These are phyloP conservation scores for Pseudochromis fuscus DNA, from an alignment of 2,797 vertebrate genomes.

Conservation along the genomic window DNA sequence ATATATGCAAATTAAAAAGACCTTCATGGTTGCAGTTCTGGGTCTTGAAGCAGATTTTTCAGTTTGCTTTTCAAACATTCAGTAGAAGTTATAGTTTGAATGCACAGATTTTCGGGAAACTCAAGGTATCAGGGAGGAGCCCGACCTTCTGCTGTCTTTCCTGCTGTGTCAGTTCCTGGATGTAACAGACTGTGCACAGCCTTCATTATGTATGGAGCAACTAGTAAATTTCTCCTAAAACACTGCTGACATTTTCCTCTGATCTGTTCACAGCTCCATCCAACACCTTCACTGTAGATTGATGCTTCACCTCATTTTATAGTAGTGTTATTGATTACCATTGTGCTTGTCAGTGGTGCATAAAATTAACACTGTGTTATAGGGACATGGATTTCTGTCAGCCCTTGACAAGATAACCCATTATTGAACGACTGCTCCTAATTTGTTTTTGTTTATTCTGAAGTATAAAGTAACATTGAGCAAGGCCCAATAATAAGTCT, in stretches of 20 bases:
- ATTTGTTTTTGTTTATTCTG: conserved; percentile 91
- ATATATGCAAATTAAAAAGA: no score
- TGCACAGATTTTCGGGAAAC: no score
- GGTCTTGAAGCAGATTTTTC: no score
- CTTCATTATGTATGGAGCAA: conserved; percentile 38
- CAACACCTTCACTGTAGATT: conserved; percentile 76
- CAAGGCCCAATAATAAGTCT: conserved; percentile 85
- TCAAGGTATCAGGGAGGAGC: no score
- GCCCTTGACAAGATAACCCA: conserved; percentile 84
- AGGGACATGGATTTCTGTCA: conserved; percentile 86
- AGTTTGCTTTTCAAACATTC: no score
- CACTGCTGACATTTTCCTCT: conserved; percentile 50
- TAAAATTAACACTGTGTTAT: conserved; percentile 90
- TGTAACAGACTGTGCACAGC: conserved; percentile 4
- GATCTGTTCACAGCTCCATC: conserved; percentile 53
- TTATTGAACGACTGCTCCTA: conserved; percentile 82
- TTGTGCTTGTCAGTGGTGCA: conserved; percentile 86
- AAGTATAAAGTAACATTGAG: conserved; percentile 86
- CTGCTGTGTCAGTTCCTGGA: conserved; percentile 36
- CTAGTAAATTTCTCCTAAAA: conserved; percentile 44
- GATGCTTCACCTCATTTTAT: conserved; percentile 85
- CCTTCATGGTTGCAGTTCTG: no score
- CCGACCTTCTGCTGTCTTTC: conserved; percentile 3
- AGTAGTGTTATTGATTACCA: conserved; percentile 83
- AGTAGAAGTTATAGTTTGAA: no score